phyloP scores from a whole-genome alignment of 2,797 vertebrate genomes.

The Phoxinus dragarum region DNA sequence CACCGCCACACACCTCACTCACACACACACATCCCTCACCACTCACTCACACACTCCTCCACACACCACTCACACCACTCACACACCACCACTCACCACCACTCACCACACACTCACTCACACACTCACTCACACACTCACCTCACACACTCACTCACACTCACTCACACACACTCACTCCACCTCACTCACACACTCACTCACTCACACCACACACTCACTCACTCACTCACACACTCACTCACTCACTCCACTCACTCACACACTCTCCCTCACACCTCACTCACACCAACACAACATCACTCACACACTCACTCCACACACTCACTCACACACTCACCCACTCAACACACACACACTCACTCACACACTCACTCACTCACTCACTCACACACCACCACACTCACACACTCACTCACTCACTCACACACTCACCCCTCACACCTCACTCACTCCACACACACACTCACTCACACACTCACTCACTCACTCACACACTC shows the following conservation, averaged over 20 bases:
- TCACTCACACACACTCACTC: constrained; percentile 46
- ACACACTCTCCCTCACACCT: too few relatives aligned
- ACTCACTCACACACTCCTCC: constrained; percentile 81
- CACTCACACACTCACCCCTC: too few relatives aligned
- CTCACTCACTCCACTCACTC: too few relatives aligned
- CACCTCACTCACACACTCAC: constrained; percentile 74
- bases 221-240: not conserved
- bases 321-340: too few relatives aligned
- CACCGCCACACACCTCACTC: too few relatives aligned
- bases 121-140: not conserved
- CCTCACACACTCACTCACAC: constrained; percentile 68
- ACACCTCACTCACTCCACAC: not conserved
- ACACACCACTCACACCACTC: not conserved
- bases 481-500: too few relatives aligned
- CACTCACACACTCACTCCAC: too few relatives aligned
- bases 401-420: too few relatives aligned
- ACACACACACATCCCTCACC: not conserved
- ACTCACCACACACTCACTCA: constrained; percentile 78
- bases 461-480: not conserved
- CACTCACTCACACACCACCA: too few relatives aligned
- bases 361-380: too few relatives aligned
- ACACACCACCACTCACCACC: too few relatives aligned
- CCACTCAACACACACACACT: rapidly evolving
- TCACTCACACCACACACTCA: not conserved
- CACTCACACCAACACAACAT: too few relatives aligned